Conservation (phyloP, 2,888 invertebrate species). For the Argyresthia albistria region DNA sequence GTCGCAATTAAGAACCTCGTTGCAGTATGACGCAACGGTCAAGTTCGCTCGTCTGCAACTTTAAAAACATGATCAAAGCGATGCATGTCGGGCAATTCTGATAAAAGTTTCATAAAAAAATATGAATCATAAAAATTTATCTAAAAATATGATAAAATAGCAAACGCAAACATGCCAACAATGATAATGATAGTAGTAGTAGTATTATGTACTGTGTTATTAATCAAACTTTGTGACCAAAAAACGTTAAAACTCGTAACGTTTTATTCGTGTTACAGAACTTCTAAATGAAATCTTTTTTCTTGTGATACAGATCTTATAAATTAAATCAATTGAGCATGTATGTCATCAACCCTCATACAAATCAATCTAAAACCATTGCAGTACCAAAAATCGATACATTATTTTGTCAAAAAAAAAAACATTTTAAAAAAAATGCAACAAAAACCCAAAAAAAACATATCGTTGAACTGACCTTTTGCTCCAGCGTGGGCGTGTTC, state of each 20-base stretch:
- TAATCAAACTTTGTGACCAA: too few species aligned
- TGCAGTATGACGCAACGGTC: constrained; percentile 13
- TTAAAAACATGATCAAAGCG: constrained; percentile 25
- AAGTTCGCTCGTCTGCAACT: constrained; percentile 22
- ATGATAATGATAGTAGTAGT: too few species aligned
- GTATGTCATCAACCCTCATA: too few species aligned
- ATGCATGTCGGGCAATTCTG: constrained; percentile 18
- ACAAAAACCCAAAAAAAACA: neutral
- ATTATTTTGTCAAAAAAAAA: neutral
- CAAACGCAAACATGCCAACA: too few species aligned
- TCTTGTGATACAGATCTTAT: too few species aligned
- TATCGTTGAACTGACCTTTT: constrained; percentile 77
- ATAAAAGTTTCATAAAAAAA: neutral
- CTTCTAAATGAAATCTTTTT: too few species aligned
- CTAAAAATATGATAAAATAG: neutral
- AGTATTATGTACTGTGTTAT: too few species aligned
- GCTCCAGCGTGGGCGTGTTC: constrained; percentile 82
- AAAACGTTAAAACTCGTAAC: neutral
- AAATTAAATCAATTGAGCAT: too few species aligned
- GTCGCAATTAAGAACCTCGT: constrained; percentile 21
- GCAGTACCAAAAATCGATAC: constrained; percentile 6
- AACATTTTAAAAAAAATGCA: neutral
- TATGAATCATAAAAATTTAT: neutral
- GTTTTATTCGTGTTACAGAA: neutral
- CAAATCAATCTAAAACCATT: too few species aligned